phyloP scores from a whole-genome alignment of 2,888 invertebrate species.

The Tinea trinotella region DNA sequence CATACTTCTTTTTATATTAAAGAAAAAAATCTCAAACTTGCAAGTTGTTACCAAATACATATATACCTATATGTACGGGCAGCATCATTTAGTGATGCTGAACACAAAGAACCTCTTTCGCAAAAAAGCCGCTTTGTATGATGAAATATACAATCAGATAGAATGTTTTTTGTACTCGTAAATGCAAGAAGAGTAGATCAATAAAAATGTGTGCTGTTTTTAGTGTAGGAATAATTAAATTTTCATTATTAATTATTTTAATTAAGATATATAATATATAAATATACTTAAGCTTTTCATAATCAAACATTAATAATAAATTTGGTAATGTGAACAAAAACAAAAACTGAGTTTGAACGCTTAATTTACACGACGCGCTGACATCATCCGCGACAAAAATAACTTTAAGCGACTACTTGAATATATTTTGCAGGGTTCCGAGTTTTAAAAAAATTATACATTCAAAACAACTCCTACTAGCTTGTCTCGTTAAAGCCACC shows the following conservation, averaged over 20 bases:
- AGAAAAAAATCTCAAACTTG: not conserved
- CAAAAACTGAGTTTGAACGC: constrained; percentile 23
- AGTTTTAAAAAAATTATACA: not conserved
- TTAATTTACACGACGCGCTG: constrained; percentile 27
- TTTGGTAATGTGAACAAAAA: constrained; percentile 4
- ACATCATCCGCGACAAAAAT: constrained; percentile 34
- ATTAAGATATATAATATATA: not conserved
- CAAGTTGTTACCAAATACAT: not conserved
- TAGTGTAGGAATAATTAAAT: not conserved
- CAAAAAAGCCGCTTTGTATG: not conserved
- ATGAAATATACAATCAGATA: too few relatives aligned
- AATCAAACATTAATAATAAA: not conserved
- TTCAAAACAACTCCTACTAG: not conserved
- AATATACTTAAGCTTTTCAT: not conserved
- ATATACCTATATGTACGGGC: not conserved
- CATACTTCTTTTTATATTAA: not conserved
- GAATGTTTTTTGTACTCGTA: not conserved
- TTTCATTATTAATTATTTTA: not conserved
- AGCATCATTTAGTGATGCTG: not conserved
- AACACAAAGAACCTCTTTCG: not conserved
- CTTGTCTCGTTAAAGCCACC: too few relatives aligned
- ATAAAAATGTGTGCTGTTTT: not conserved
- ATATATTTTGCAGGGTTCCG: not conserved
- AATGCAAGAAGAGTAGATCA: not conserved
- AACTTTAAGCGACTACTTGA: constrained; percentile 33